A percentile compares a stretch with the other conserved stretches of the same genome.
These are phyloP conservation scores for Oligia fasciuncula DNA, from an alignment of 2,888 invertebrate species.

Conservation along the genomic window DNA sequence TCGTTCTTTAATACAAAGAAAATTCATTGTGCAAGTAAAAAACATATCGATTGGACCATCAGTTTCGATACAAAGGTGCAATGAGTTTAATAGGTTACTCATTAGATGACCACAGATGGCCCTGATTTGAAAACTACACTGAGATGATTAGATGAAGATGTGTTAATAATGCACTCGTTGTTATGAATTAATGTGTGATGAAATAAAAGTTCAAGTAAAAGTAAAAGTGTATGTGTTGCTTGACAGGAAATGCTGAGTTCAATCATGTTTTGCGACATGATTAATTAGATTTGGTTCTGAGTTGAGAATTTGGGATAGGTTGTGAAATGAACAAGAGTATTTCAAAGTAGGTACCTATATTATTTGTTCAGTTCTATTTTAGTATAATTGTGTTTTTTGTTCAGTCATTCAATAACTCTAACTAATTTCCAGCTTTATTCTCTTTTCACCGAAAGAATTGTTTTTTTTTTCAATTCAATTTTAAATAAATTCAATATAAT, in stretches of 20 bases:
- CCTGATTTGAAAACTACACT: conserved; percentile 21
- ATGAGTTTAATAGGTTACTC: conserved; percentile 3
- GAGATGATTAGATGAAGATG: background rate
- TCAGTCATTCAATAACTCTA: background rate
- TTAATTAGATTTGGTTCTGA: background rate
- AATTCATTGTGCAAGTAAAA: background rate
- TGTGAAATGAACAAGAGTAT: background rate
- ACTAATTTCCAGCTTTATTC: background rate
- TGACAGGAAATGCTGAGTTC: conserved; percentile 7
- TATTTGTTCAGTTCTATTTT: background rate
- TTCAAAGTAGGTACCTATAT: no score
- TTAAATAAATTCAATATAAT: background rate
- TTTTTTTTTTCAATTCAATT: no score
- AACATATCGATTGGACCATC: background rate
- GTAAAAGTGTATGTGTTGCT: background rate
- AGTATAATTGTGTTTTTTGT: background rate
- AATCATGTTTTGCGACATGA: conserved; percentile 21
- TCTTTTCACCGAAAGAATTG: background rate
- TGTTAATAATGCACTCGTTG: conserved; percentile 14
- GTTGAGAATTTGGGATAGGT: background rate
- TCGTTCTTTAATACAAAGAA: background rate
- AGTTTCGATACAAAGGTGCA: background rate
- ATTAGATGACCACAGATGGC: background rate
- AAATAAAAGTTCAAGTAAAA: conserved; percentile 8
- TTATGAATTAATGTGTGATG: conserved; percentile 19